These are phyloP conservation scores for Leptarthrus brevirostris DNA, from an alignment of 2,888 invertebrate species.

Conservation along the genomic window DNA sequence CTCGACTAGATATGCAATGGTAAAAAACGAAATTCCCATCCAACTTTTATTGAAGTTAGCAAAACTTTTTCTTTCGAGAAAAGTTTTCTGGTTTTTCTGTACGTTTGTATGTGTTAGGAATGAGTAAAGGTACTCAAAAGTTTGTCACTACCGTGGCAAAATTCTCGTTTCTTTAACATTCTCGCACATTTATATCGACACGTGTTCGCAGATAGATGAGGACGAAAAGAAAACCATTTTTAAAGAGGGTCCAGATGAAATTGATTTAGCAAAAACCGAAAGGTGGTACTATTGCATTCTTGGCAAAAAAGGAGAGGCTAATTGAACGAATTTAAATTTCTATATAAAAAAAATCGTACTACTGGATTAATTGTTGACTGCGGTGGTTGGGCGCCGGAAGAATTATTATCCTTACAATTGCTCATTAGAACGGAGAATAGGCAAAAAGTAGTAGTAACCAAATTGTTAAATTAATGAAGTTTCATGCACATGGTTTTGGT, in stretches of 20 bases:
- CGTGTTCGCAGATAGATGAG: slow-evolving; percentile 13
- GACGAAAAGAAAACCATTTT: neutral
- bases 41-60: slow-evolving; percentile 35
- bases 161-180: slow-evolving; percentile 12
- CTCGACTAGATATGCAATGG: slow-evolving; percentile 33
- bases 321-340: slow-evolving; percentile 30
- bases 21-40: slow-evolving; percentile 44
- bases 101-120: slow-evolving; percentile 2
- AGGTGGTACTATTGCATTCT: slow-evolving; percentile 26
- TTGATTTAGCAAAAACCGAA: slow-evolving; percentile 20
- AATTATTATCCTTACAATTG: too few relatives aligned
- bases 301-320: slow-evolving; percentile 23
- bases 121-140: slow-evolving; percentile 32
- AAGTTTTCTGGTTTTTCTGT: slow-evolving; percentile 40
- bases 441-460: too few relatives aligned
- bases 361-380: too few relatives aligned
- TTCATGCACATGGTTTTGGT: too few relatives aligned
- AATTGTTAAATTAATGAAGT: too few relatives aligned
- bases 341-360: too few relatives aligned
- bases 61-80: slow-evolving; percentile 40
- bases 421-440: too few relatives aligned
- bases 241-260: slow-evolving; percentile 9
- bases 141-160: slow-evolving; percentile 40
- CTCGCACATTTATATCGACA: slow-evolving; percentile 43
- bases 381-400: too few relatives aligned